These are phyloP conservation scores for Tachysurus vachellii DNA, from an alignment of 2,113 vertebrate species.

Conservation along the genomic window DNA sequence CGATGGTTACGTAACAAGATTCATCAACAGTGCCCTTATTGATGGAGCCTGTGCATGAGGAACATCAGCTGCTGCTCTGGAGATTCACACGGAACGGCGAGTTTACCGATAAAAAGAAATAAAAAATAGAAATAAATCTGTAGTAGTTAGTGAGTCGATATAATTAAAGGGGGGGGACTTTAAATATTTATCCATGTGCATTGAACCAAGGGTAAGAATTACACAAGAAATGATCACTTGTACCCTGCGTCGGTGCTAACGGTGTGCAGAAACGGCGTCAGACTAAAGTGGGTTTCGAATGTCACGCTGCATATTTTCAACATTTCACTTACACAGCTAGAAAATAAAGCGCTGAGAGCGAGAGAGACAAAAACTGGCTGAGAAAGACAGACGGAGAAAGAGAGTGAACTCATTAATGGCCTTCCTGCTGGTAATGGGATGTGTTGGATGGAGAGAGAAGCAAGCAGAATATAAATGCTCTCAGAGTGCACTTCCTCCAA, in stretches of 20 bases:
- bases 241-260: no score
- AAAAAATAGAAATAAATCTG: not conserved
- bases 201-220: not conserved
- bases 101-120: no score
- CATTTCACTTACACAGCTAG: not conserved
- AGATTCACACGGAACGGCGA: not conserved
- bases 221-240: not conserved
- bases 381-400: constrained; percentile 29
- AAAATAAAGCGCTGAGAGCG: not conserved
- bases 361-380: constrained; percentile 6
- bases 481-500: not conserved
- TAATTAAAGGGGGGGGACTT: not conserved
- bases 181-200: not conserved
- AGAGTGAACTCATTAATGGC: constrained; percentile 40
- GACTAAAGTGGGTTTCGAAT: not conserved
- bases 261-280: not conserved
- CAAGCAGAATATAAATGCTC: constrained; percentile 46
- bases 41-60: not conserved
- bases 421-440: constrained; percentile 43
- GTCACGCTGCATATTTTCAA: no score
- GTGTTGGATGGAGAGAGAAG: constrained; percentile 30
- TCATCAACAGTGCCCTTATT: not conserved
- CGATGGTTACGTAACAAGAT: not conserved
- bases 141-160: not conserved
- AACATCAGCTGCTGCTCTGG: not conserved